Evolutionary conservation across 2,888 invertebrate genomes (phyloP), one percentile per base, ranked within the genome.

Genomic region (Hydropsyche betteni): DNA sequence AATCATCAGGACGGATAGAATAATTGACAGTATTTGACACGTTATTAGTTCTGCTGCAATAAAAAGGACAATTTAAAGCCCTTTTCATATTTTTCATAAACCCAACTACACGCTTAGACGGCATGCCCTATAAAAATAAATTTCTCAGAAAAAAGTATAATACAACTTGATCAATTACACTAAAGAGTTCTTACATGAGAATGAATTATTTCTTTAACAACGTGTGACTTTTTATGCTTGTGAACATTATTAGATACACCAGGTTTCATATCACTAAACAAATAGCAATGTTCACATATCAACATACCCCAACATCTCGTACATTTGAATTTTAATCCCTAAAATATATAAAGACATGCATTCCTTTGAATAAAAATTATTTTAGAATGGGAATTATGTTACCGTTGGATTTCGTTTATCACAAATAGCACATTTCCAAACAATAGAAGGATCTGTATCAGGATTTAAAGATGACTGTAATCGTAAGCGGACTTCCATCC

Each of bases 361-460:
- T 16, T 51, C 2, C 24, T 34, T 12, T 6, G 10, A 52, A 24
- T 10, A 52, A 71, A n/a, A 34, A 8, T 58, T 33, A 44, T 53
- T 69, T 44, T 51, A 75, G 8, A 70, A 64, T 2, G 24, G 1
- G 70, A 58, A 38, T 53, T 51, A 68, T 78, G 76, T 80, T 82
- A 88, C 87, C 82, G 86, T 84, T 5, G 84, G 84, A 81, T 76
- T 78, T 74, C 72, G 77, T 33, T 50, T 58, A 14, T 69, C 72
- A 52, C 86, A 82, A 91, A 93, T 80, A 89, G 89, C 74, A 90
- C 82, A 83, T 92, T 93, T 77, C 88, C 87, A 83, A 92, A 83
- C 52, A 91, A 84, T 0, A 91, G 90, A 53, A 83, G 86, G 3
- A 84, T 84, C 52, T 91, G 84, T 0, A 91, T 90, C 55, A 83